Evolutionary conservation across 2,113 vertebrate genomes (phyloP).

Genomic region (Symphodus melops): DNA sequence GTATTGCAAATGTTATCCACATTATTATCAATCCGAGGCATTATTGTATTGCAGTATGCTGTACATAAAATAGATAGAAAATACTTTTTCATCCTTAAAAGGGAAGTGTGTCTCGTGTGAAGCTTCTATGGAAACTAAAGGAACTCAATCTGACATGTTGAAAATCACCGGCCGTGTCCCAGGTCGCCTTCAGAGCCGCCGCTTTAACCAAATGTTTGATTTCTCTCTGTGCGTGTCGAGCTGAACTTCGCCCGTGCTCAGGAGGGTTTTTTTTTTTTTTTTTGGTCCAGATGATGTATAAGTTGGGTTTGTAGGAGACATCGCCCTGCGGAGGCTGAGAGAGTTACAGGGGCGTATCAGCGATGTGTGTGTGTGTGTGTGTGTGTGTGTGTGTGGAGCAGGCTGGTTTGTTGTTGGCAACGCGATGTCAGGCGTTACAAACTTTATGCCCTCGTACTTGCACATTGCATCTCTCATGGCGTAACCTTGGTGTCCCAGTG

Average conservation of each 20-base stretch:
- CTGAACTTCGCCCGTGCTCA: background rate
- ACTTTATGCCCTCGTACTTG: too few relatives aligned
- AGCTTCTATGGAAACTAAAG: constrained; percentile 70
- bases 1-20: constrained; percentile 80
- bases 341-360: too few relatives aligned
- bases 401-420: too few relatives aligned
- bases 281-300: background rate
- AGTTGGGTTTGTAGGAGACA: background rate
- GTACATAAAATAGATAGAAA: constrained; percentile 80
- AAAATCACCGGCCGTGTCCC: constrained; percentile 49
- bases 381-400: too few relatives aligned
- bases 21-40: constrained; percentile 77
- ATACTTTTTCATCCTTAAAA: constrained; percentile 77
- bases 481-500: too few relatives aligned
- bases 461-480: too few relatives aligned
- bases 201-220: too few relatives aligned
- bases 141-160: constrained; percentile 64
- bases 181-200: constrained; percentile 36
- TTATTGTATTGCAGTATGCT: constrained; percentile 81
- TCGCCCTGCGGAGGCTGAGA: too few relatives aligned
- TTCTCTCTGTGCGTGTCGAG: background rate
- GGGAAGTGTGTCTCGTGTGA: constrained; percentile 78
- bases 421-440: too few relatives aligned
- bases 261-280: too few relatives aligned
- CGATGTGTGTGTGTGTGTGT: too few relatives aligned